phyloP scores from a whole-genome alignment of 2,113 vertebrate genomes.

The Dicerorhinus sumatrensis region DNA sequence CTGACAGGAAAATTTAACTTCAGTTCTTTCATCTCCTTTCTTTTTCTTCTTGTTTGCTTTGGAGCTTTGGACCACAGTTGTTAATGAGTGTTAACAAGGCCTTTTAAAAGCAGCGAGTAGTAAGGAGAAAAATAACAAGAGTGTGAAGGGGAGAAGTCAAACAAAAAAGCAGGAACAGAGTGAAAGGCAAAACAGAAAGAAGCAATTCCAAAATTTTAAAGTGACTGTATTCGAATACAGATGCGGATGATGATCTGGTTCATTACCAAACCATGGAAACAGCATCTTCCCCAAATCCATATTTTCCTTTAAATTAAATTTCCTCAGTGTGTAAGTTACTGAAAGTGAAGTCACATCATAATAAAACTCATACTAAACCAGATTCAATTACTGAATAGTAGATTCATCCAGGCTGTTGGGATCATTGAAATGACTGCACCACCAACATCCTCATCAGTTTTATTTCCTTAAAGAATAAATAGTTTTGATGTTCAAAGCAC shows the following conservation, averaged over 20 bases:
- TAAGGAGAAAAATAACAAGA: constrained; percentile 52
- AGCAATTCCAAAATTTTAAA: background rate
- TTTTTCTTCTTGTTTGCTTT: constrained; percentile 66
- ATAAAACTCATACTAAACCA: constrained; percentile 35
- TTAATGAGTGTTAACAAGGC: constrained; percentile 64
- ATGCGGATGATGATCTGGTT: background rate
- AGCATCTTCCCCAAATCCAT: background rate
- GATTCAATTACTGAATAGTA: constrained; percentile 11
- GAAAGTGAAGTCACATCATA: constrained; percentile 51
- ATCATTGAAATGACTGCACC: background rate
- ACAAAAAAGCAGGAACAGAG: background rate
- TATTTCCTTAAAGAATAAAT: constrained; percentile 62
- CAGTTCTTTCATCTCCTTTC: constrained; percentile 56
- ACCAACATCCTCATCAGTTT: constrained; percentile 1
- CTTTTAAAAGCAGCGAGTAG: constrained; percentile 56
- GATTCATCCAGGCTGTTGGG: background rate
- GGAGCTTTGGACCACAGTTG: background rate
- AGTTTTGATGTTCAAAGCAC: constrained; percentile 4
- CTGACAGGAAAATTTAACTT: constrained; percentile 58
- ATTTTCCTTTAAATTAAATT: constrained; percentile 42
- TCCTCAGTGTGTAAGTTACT: background rate
- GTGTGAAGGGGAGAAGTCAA: background rate
- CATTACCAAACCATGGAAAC: background rate
- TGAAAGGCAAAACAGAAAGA: constrained; percentile 23
- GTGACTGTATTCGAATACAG: background rate